Evolutionary conservation across 1,140 invertebrate species (phyloP).

Genomic region (Mya arenaria): DNA sequence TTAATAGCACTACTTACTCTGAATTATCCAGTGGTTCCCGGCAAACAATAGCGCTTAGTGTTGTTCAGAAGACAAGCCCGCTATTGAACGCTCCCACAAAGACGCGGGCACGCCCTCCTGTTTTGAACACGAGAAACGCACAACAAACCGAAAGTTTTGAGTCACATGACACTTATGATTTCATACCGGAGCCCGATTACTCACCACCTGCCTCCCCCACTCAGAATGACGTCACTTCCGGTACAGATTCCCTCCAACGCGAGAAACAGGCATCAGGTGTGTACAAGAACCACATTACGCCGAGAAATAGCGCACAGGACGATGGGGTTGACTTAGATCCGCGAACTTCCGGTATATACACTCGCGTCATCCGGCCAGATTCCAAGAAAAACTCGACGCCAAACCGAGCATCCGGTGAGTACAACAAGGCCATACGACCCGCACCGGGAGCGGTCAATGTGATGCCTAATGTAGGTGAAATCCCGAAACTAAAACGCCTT

Average conservation of each 20-base stretch:
- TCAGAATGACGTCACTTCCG: background rate
- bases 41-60: slow-evolving; percentile 24
- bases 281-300: slow-evolving; percentile 33
- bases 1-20: too few relatives aligned
- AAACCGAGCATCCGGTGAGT: slow-evolving; percentile 8
- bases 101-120: slow-evolving; percentile 33
- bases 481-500: slow-evolving; percentile 26
- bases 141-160: slow-evolving; percentile 21
- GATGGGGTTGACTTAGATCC: background rate
- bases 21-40: too few relatives aligned
- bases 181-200: slow-evolving; percentile 53
- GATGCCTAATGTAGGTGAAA: slow-evolving; percentile 22
- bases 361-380: slow-evolving; percentile 21
- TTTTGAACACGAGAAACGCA: background rate
- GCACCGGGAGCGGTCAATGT: slow-evolving; percentile 37
- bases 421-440: slow-evolving; percentile 16
- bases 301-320: background rate
- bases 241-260: background rate
- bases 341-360: slow-evolving; percentile 32
- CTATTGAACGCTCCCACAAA: slow-evolving; percentile 14
- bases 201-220: slow-evolving; percentile 25
- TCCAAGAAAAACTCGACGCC: background rate
- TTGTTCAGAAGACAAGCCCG: slow-evolving; percentile 38
- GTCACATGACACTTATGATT: slow-evolving; percentile 14
- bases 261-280: slow-evolving; percentile 35